A percentile compares a stretch with the other conserved stretches of the same genome.
phyloP scores from a whole-genome alignment of 2,888 invertebrate genomes.

The Lasius platythorax region DNA sequence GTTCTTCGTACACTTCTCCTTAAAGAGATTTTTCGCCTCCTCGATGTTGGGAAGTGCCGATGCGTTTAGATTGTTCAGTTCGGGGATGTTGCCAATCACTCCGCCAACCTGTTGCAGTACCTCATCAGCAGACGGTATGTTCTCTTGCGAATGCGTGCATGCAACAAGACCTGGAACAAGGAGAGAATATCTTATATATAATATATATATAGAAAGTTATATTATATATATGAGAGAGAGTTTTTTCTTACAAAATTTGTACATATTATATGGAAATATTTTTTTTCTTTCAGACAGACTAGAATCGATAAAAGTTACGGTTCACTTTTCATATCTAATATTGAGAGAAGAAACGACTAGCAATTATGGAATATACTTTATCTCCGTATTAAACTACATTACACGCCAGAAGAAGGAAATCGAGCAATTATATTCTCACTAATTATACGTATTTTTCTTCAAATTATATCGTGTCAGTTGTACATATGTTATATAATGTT shows the following conservation, averaged over 20 bases:
- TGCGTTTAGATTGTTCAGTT: conserved; percentile 78
- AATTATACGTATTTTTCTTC: background rate
- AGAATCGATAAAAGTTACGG: background rate
- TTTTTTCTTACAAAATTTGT: background rate
- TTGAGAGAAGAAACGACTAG: background rate
- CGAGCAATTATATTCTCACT: background rate
- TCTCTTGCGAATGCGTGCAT: conserved; percentile 66
- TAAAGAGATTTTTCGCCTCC: conserved; percentile 87
- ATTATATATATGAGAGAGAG: too few species aligned
- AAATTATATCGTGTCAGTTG: background rate
- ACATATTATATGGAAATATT: background rate
- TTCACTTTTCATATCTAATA: background rate
- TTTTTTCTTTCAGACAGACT: background rate
- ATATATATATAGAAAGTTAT: too few species aligned
- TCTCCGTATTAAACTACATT: background rate
- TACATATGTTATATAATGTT: background rate
- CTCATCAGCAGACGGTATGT: conserved; percentile 67
- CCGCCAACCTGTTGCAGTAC: conserved; percentile 65
- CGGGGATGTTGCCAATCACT: conserved; percentile 66
- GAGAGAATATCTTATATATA: background rate
- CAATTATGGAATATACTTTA: background rate
- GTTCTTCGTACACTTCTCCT: conserved; percentile 90
- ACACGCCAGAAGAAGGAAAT: background rate
- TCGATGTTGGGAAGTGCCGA: conserved; percentile 82
- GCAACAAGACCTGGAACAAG: conserved; percentile 65